Conservation (phyloP, 2,888 invertebrate genomes). For the Thyatira batis region DNA sequence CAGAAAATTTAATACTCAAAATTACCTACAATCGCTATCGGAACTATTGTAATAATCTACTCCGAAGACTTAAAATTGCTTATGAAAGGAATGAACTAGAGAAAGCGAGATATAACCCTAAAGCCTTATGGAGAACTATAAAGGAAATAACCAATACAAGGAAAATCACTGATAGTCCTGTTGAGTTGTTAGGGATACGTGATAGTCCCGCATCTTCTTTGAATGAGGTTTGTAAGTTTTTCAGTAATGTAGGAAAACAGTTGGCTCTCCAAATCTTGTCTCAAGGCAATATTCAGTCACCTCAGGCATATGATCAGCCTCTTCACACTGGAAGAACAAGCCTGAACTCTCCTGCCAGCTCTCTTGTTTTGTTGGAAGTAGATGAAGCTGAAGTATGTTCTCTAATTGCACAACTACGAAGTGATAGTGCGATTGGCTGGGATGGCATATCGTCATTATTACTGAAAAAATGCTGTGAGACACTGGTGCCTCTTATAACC, state of each 20-base stretch:
- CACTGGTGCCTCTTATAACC: too few relatives aligned
- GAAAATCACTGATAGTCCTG: not conserved
- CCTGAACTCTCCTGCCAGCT: not conserved
- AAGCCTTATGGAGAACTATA: constrained; percentile 10
- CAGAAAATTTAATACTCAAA: constrained; percentile 2
- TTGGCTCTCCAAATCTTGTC: not conserved
- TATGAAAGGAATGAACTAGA: constrained; percentile 10
- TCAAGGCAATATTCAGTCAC: not conserved
- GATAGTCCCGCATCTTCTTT: not conserved
- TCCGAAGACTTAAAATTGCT: constrained; percentile 8
- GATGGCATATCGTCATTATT: constrained; percentile 10
- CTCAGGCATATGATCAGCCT: not conserved
- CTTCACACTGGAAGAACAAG: not conserved
- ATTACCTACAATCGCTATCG: constrained; percentile 9
- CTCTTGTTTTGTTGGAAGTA: constrained; percentile 3
- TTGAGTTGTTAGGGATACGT: not conserved
- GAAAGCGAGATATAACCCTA: constrained; percentile 6
- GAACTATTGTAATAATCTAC: constrained; percentile 10
- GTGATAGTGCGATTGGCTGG: constrained; percentile 9
- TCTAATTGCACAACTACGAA: constrained; percentile 4
- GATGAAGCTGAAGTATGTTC: constrained; percentile 7
- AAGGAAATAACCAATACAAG: constrained; percentile 8
- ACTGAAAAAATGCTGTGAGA: too few relatives aligned
- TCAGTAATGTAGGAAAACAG: not conserved
- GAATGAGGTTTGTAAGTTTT: constrained; percentile 1